Conservation (phyloP, 1,140 invertebrate species). For the Ptiloglossa arizonensis region DNA sequence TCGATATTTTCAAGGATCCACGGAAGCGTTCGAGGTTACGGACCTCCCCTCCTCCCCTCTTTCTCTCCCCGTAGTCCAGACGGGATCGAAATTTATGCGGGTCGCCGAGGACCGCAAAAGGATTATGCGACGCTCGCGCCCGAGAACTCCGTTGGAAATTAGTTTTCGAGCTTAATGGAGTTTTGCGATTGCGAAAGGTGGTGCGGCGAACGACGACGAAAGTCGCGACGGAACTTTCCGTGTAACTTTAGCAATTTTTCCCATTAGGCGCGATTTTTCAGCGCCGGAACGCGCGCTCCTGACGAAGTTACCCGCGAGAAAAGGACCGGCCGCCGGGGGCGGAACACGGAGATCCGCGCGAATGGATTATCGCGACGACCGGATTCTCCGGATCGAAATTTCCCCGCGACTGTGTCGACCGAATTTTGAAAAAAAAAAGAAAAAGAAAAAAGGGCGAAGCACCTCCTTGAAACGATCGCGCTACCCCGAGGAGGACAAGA, state of each 20-base stretch:
- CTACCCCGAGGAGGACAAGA: too few relatives aligned
- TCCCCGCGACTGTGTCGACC: not conserved
- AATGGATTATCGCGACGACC: constrained; percentile 31
- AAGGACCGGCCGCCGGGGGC: too few relatives aligned
- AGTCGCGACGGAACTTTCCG: constrained; percentile 44
- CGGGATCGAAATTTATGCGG: constrained; percentile 20
- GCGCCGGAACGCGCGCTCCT: constrained; percentile 20
- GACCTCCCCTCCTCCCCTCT: too few relatives aligned
- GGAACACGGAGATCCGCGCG: constrained; percentile 1
- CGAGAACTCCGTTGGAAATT: constrained; percentile 65
- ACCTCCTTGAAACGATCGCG: too few relatives aligned
- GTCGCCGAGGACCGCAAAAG: constrained; percentile 33
- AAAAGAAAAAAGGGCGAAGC: too few relatives aligned
- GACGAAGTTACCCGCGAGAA: constrained; percentile 20
- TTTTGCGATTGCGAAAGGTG: constrained; percentile 75
- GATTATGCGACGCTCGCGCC: constrained; percentile 62
- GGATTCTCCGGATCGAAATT: constrained; percentile 28
- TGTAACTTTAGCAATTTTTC: constrained; percentile 64
- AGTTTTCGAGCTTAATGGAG: constrained; percentile 76
- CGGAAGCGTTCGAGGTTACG: not conserved
- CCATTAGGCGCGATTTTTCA: constrained; percentile 68
- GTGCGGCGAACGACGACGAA: constrained; percentile 30
- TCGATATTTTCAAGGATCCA: not conserved
- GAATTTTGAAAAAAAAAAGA: constrained; percentile 13
- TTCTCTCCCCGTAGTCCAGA: not conserved